Evolutionary conservation across 2,113 vertebrate genomes (phyloP).

Genomic region (Chaetodon auriga): DNA sequence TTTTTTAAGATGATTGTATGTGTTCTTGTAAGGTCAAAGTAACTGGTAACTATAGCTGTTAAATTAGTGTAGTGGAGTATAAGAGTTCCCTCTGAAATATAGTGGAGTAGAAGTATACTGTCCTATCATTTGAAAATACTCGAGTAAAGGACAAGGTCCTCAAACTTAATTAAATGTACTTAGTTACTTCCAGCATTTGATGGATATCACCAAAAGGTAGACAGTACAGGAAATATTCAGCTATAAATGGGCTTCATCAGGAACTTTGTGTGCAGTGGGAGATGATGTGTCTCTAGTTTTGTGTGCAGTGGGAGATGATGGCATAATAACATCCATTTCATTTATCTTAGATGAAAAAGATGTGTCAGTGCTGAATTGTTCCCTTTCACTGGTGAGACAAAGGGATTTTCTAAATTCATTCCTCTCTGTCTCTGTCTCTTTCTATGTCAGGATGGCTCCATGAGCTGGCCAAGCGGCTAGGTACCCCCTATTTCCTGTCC

Average conservation of each 20-base stretch:
- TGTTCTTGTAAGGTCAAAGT: neutral
- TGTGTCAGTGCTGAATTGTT: neutral
- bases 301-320: neutral
- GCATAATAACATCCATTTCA: neutral
- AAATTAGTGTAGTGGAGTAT: neutral
- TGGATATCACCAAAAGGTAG: too few relatives aligned
- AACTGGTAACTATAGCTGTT: neutral
- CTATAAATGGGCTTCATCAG: neutral
- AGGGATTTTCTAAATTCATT: neutral
- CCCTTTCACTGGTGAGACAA: neutral
- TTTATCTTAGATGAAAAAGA: neutral
- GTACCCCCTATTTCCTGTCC: conserved; percentile 81
- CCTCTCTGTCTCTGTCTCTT: neutral
- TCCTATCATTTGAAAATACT: too few relatives aligned
- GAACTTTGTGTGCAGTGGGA: neutral
- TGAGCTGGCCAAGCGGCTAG: conserved; percentile 87
- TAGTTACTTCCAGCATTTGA: too few relatives aligned
- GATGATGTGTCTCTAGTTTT: neutral
- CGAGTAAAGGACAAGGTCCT: too few relatives aligned
- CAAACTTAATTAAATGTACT: too few relatives aligned
- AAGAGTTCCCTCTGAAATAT: neutral
- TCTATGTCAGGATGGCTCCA: conserved; percentile 85
- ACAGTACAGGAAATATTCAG: neutral
- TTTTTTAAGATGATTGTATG: too few relatives aligned
- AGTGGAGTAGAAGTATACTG: neutral